phyloP scores from a whole-genome alignment of 2,113 vertebrate species.

The Gambusia affinis region DNA sequence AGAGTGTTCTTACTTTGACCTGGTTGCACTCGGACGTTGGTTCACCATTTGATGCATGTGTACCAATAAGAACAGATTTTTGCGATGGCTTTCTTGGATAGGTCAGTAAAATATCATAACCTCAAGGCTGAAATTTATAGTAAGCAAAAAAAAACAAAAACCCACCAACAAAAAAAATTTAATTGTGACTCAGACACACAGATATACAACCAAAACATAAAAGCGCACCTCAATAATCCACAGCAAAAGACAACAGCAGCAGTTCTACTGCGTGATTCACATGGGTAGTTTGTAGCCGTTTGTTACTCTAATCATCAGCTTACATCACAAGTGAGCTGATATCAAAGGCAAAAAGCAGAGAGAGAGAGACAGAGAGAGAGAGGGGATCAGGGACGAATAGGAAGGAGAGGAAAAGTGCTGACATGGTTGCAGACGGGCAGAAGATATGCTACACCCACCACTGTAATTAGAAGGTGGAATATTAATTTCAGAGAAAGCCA shows the following conservation, averaged over 20 bases:
- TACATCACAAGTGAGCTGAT: conserved; percentile 35
- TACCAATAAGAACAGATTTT: too few relatives aligned
- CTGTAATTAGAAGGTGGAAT: conserved; percentile 73
- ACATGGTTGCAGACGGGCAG: conserved; percentile 22
- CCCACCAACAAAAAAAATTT: conserved; percentile 29
- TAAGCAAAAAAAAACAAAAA: background rate
- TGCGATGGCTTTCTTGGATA: background rate
- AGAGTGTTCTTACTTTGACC: background rate
- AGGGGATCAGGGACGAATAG: conserved; percentile 16
- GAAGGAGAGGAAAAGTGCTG: conserved; percentile 25
- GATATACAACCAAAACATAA: conserved; percentile 28
- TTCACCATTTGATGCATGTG: too few relatives aligned
- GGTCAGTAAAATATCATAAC: background rate
- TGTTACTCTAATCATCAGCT: conserved; percentile 69
- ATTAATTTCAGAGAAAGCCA: conserved; percentile 36
- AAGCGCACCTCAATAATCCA: conserved; percentile 43
- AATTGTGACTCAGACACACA: conserved; percentile 48
- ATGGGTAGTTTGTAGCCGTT: conserved; percentile 61
- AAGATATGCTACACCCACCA: conserved; percentile 51
- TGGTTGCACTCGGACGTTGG: background rate
- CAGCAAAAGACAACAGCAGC: conserved; percentile 21
- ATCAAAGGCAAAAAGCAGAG: conserved; percentile 2
- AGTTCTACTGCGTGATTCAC: conserved; percentile 49
- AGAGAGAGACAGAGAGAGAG: conserved; percentile 5
- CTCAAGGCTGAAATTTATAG: background rate